phyloP scores from a whole-genome alignment of 1,140 invertebrate species.

The Procambarus virginalis region DNA sequence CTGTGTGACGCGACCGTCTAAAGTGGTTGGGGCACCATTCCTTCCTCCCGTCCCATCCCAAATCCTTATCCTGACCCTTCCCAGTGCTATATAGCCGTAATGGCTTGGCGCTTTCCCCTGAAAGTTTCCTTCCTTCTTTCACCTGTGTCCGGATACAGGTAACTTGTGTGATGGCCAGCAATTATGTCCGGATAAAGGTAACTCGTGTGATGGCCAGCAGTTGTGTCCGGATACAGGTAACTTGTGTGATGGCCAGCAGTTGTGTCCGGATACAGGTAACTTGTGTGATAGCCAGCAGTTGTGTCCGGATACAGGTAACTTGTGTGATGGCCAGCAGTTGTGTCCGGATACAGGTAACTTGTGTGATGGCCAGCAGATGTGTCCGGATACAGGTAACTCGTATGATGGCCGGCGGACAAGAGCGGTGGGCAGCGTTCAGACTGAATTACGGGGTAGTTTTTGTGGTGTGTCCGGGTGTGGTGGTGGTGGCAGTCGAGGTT shows the following conservation, averaged over 20 bases:
- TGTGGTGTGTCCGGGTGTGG: neutral
- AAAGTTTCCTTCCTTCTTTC: too few species aligned
- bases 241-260: neutral
- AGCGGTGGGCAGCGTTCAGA: neutral
- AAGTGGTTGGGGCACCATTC: too few species aligned
- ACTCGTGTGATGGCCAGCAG: too few species aligned
- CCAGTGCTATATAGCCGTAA: too few species aligned
- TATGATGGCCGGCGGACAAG: neutral
- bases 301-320: neutral
- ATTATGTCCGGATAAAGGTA: too few species aligned
- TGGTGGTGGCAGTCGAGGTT: neutral
- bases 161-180: too few species aligned
- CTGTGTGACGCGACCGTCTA: too few species aligned
- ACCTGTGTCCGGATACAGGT: too few species aligned
- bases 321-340: neutral
- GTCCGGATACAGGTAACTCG: neutral
- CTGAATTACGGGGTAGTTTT: neutral
- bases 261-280: neutral
- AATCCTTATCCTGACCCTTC: too few species aligned
- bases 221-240: neutral
- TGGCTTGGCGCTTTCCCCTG: too few species aligned
- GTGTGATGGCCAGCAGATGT: neutral
- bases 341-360: neutral
- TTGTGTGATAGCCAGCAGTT: neutral
- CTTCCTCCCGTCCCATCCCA: too few species aligned